Base-by-base conservation (phyloP, 2,113 vertebrate species). In the Nerophis ophidion region DNA sequence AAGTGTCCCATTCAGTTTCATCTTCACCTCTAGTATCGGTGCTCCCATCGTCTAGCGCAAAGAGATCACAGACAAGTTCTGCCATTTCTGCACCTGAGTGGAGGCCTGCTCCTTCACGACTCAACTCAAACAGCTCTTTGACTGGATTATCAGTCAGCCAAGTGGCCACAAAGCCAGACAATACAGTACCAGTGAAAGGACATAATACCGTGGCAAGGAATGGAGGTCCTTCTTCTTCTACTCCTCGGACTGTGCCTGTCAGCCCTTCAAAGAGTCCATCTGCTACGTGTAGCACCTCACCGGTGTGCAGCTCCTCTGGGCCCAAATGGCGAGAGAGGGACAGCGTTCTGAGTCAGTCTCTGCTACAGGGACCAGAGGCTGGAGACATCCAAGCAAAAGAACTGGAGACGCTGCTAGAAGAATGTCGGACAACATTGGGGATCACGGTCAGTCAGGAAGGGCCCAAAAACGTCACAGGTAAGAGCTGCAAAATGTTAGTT, bases 341-440 rank as follows among this genome's bases (percentile, higher is more conserved):
- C 76, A 81, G 79, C 15, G 80, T 80, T 35, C 74, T 77, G 45
- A 71, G 75, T 68, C 79, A 63, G 44, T 79, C 83, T 44, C 57
- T 72, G 16, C 62, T 48, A 1, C 57, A 42, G 1, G 13, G 33
- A 60, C 63, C 38, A 1, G 61, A 70, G 49, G 0, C 40, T 7
- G 66, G 33, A 48, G 72, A 72, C 16, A 50, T 51, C 16, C 71
- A 60, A 16, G 40, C 46, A 13, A 67, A 83, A 57, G 83, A 87
- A 26, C 51, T 87, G 35, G 51, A 72, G 52, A 80, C 64, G n/a
- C 79, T 90, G 44, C 62, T 88, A 63, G 77, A 83, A 42, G 83
- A 90, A 70, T 88, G 82, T 61, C 71, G 65, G 60, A 63, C 62
- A 11, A 56, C 81, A 13, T 61, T 91, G 70, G 86, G 80, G 7